Base-by-base conservation (phyloP, 2,113 vertebrate genomes). In the Protomyctophum bolini region DNA sequence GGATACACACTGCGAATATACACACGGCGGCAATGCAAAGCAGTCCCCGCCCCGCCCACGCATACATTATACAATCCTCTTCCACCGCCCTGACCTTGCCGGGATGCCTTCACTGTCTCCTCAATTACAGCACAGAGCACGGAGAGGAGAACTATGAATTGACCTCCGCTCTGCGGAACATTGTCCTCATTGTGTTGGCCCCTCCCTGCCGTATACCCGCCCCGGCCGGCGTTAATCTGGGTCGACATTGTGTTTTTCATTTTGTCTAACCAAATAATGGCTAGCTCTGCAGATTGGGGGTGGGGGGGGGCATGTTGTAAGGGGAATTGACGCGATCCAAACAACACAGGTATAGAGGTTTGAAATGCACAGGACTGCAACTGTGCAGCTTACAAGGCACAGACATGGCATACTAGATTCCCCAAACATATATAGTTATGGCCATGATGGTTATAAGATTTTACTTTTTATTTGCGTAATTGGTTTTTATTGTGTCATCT, bases 21-120 rank as follows among this genome's bases (percentile, higher is more conserved):
- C 67, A 21, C 79, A 56, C 63, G 62, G 72, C 58, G 11, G 81
- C 88, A 91, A 91, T 91, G 88, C 87, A 87, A 90, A 91, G 84
- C 82, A 67, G 64, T 6, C 8, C 60, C 14, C 33, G 46, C 48
- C 58, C 72, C 77, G 76, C 87, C 88, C 86, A 85, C 7, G 21
- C 68, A n/a, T n/a, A n/a, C n/a, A 88, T 85, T 86, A 86, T 83
- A 87, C 77, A 50, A 66, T 83, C 72, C 60, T 1, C 58, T 72
- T 64, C 86, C 15, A 51, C 55, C 80, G 45, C 66, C 82, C 86
- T 81, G 85, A 87, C 85, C 85, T 87, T 85, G 83, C 76, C 60
- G 55, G 79, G 8, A 72, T 6, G 76, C 76, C 21, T 60, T 67
- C 79, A 58, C 80, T 79, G 86, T 89, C 89, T 83, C 83, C 82